These are phyloP conservation scores for Anodontia alba DNA, from an alignment of 2,888 invertebrate genomes.

Conservation along the genomic window DNA sequence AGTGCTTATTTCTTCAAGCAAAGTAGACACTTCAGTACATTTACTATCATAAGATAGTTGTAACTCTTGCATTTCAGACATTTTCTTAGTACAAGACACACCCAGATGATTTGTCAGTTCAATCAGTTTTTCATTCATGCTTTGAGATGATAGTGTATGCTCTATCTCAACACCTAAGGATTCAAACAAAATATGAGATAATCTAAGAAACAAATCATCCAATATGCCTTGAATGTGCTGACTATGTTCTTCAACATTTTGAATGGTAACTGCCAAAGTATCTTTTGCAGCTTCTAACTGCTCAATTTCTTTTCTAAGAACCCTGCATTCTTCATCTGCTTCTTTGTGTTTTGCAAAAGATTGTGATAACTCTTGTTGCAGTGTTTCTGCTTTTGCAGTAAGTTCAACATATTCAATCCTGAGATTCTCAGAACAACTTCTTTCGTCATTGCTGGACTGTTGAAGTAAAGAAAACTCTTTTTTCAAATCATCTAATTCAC, in stretches of 20 bases:
- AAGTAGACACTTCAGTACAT: background rate
- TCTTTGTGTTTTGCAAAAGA: slow-evolving; percentile 8
- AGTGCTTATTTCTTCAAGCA: background rate
- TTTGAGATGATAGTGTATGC: background rate
- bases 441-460: slow-evolving; percentile 51
- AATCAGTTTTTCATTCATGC: too few species aligned
- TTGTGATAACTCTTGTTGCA: slow-evolving; percentile 46
- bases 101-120: background rate
- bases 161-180: background rate
- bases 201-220: background rate
- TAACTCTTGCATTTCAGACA: background rate
- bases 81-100: background rate
- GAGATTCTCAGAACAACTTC: slow-evolving; percentile 51
- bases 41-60: background rate
- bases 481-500: slow-evolving; percentile 55
- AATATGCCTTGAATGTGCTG: background rate
- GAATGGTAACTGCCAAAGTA: background rate
- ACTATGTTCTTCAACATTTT: background rate
- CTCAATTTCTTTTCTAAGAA: slow-evolving; percentile 33
- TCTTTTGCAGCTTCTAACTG: slow-evolving; percentile 19
- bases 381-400: slow-evolving; percentile 39
- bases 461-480: slow-evolving; percentile 55
- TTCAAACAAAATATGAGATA: background rate
- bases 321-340: slow-evolving; percentile 19
- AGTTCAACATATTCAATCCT: slow-evolving; percentile 68